phyloP scores from a whole-genome alignment of 2,113 vertebrate genomes.

The Odocoileus hemionus region DNA sequence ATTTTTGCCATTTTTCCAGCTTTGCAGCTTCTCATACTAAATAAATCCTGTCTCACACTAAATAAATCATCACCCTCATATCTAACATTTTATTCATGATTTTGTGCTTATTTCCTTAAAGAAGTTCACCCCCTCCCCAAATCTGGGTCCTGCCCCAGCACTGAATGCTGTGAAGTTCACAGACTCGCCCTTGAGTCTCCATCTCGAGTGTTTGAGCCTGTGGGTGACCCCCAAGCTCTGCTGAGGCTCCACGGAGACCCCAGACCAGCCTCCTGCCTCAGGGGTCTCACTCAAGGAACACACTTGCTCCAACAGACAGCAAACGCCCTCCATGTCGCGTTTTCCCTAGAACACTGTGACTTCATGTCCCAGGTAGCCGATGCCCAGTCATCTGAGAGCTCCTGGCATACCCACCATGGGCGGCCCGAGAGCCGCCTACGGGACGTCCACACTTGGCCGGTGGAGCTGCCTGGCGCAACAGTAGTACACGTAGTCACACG shows the following conservation, averaged over 20 bases:
- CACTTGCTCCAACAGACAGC: neutral
- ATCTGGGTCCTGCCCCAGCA: neutral
- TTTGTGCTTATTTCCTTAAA: neutral
- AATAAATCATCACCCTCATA: neutral
- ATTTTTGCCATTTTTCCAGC: neutral
- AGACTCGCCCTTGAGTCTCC: neutral
- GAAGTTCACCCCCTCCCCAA: fast-evolving
- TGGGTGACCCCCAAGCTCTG: fast-evolving
- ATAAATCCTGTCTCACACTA: neutral
- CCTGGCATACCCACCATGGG: fast-evolving
- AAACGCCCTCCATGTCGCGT: fast-evolving
- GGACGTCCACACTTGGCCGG: fast-evolving
- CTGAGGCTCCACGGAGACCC: fast-evolving
- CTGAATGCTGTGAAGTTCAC: fast-evolving
- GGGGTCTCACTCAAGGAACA: neutral
- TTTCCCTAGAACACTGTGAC: neutral
- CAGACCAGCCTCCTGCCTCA: neutral
- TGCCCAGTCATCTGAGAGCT: neutral
- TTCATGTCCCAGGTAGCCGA: neutral
- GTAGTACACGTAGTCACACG: fast-evolving
- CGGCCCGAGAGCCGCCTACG: fast-evolving
- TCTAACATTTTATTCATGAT: neutral
- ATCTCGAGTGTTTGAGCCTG: fast-evolving
- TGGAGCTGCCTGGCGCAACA: fast-evolving
- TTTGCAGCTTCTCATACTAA: neutral